Evolutionary conservation across 2,888 invertebrate genomes (phyloP).

Genomic region (Stictocephala bisonia): DNA sequence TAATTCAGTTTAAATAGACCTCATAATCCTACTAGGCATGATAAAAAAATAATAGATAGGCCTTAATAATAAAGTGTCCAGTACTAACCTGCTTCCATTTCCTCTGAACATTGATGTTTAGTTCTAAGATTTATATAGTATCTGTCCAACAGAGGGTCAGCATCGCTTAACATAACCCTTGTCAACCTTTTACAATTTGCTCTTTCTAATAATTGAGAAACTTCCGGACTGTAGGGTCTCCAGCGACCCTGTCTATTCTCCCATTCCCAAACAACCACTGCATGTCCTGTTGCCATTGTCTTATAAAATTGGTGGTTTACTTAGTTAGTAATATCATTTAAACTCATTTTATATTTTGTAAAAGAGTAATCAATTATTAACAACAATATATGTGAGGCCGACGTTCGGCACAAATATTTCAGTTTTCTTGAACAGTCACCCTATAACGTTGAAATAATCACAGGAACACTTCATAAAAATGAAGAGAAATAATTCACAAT

Average conservation of each 20-base stretch:
- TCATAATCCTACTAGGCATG: background rate
- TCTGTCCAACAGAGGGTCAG: slow-evolving; percentile 82
- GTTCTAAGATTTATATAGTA: slow-evolving; percentile 83
- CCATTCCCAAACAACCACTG: slow-evolving; percentile 87
- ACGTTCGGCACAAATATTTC: no score
- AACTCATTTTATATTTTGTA: no score
- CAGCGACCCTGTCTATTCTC: slow-evolving; percentile 78
- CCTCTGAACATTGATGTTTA: slow-evolving; percentile 77
- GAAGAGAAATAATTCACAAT: no score
- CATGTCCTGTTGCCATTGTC: slow-evolving; percentile 65
- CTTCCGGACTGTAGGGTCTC: slow-evolving; percentile 88
- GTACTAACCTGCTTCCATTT: slow-evolving; percentile 65
- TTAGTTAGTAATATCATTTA: no score
- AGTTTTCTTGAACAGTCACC: no score
- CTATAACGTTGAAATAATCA: no score
- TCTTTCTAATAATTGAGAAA: slow-evolving; percentile 85
- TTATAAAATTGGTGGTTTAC: no score
- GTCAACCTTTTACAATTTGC: slow-evolving; percentile 87
- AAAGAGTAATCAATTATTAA: no score
- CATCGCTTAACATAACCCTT: slow-evolving; percentile 86
- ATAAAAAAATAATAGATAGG: background rate
- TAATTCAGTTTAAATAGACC: no score
- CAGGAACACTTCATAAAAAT: no score
- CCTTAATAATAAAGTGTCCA: background rate
- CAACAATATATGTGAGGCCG: no score